These are phyloP conservation scores for Acheta domesticus DNA, from an alignment of 2,888 invertebrate genomes.

Conservation along the genomic window DNA sequence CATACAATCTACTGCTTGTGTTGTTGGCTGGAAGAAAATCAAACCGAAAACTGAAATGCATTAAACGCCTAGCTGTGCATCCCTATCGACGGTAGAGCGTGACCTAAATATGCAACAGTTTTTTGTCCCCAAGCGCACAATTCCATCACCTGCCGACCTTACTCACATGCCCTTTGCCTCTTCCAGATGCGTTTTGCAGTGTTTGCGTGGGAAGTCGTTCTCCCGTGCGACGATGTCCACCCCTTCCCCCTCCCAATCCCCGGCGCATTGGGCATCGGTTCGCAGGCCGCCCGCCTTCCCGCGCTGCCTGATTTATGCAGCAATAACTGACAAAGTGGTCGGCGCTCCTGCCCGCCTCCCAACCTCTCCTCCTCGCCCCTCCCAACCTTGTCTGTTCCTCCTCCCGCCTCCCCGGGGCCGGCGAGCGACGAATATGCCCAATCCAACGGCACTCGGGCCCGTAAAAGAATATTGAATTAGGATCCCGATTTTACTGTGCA, in stretches of 20 bases:
- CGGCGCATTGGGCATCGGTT: too few relatives aligned
- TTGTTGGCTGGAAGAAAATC: too few relatives aligned
- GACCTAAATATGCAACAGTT: too few relatives aligned
- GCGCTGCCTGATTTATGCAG: not conserved
- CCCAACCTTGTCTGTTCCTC: not conserved
- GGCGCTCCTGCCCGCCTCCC: not conserved
- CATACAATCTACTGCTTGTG: too few relatives aligned
- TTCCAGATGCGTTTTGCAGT: too few relatives aligned
- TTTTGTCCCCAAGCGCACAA: too few relatives aligned
- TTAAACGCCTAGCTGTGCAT: too few relatives aligned
- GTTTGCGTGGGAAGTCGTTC: not conserved
- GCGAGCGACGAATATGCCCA: not conserved
- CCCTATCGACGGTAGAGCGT: too few relatives aligned
- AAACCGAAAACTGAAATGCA: too few relatives aligned
- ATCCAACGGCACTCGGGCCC: not conserved
- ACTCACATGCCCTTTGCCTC: too few relatives aligned
- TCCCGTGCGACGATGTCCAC: not conserved
- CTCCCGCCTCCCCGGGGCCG: not conserved
- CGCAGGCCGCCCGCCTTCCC: not conserved
- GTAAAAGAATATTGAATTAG: conserved; percentile 10
- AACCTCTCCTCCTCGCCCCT: not conserved
- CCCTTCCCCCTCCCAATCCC: too few relatives aligned
- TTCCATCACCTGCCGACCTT: too few relatives aligned
- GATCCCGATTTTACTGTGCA: not conserved
- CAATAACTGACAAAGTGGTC: conserved; percentile 18